A percentile compares a stretch with the other conserved stretches of the same genome.
Conservation (phyloP, 1,140 invertebrate genomes). For the Drosophila serrata region DNA sequence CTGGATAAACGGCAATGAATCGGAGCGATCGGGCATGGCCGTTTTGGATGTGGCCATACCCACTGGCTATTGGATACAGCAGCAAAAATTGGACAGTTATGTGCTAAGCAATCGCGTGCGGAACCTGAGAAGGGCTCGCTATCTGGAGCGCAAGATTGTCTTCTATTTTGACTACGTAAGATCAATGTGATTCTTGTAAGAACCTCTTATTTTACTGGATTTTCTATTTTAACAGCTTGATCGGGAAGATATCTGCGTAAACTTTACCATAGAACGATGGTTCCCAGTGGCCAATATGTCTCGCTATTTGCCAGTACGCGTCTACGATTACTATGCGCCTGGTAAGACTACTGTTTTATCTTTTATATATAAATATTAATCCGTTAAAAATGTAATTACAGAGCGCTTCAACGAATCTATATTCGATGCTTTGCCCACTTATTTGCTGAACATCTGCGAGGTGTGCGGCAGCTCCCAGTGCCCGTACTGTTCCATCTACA, state of each 20-base stretch:
- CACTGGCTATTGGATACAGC: slow-evolving; percentile 97
- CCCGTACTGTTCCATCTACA: slow-evolving; percentile 97
- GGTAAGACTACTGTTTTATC: slow-evolving; percentile 87
- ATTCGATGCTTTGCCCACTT: slow-evolving; percentile 95
- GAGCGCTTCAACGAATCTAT: slow-evolving; percentile 97
- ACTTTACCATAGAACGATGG: slow-evolving; percentile 97
- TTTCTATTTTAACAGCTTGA: slow-evolving; percentile 88
- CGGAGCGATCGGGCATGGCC: slow-evolving; percentile 94
- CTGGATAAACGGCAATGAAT: slow-evolving; percentile 93
- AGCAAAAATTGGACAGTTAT: slow-evolving; percentile 94
- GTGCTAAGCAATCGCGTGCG: slow-evolving; percentile 90
- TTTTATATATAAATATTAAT: background rate
- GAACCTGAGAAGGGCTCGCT: slow-evolving; percentile 94
- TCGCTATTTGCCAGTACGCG: slow-evolving; percentile 93
- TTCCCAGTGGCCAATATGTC: slow-evolving; percentile 98
- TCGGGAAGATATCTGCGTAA: slow-evolving; percentile 93
- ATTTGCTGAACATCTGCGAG: slow-evolving; percentile 97
- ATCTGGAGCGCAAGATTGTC: slow-evolving; percentile 91
- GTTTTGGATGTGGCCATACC: slow-evolving; percentile 96
- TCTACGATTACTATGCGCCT: slow-evolving; percentile 98
- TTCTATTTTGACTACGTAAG: slow-evolving; percentile 98
- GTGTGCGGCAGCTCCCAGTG: slow-evolving; percentile 99
- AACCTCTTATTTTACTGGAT: background rate
- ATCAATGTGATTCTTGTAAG: slow-evolving; percentile 27
- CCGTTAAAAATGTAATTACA: slow-evolving; percentile 85